Base-by-base conservation (phyloP, 2,797 vertebrate species). In the Oryzias sinensis region DNA sequence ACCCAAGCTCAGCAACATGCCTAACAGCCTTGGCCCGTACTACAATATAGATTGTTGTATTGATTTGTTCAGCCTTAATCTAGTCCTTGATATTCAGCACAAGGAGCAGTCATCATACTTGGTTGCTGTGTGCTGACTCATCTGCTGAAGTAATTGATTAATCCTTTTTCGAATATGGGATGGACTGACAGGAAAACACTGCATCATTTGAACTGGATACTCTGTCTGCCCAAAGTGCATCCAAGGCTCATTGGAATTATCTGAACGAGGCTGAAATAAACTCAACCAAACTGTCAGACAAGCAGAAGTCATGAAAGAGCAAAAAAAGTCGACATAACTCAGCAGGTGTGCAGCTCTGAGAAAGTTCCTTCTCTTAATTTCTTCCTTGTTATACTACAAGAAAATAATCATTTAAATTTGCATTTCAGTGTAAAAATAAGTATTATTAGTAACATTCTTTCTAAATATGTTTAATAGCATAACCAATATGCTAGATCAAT, bases 41-140 rank as follows among this genome's bases (percentile, higher is more conserved):
- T 48, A 77, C 72, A 65, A 13, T 85, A 86, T 73, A 72, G 83
- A 88, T 87, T 64, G 45, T 59, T 76, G 15, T 84, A 90, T 91
- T 77, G 88, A 91, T 90, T 74, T 49, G 57, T 79, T 75, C 77
- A 68, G 81, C 82, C 79, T 86, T 89, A 88, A 91, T 88, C 84
- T 84, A 80, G 81, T 85, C 80, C 80, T 86, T 88, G 83, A 84
- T 87, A 88, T 88, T 90, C 88, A 87, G 82, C 88, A 83, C 79
- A 84, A 83, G 63, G 71, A 82, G 64, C 77, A 68, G 81, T 79
- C 66, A 85, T 87, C 85, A 80, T 85, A 80, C 81, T 74, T 67
- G 72, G 77, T 69, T 59, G 68, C 55, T 44, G 68, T 15, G 17
- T 77, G 83, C 86, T 87, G 84, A 89, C 78, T 90, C 87, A 82